phyloP scores from a whole-genome alignment of 2,113 vertebrate genomes.

The Protobothrops flavoviridis region DNA sequence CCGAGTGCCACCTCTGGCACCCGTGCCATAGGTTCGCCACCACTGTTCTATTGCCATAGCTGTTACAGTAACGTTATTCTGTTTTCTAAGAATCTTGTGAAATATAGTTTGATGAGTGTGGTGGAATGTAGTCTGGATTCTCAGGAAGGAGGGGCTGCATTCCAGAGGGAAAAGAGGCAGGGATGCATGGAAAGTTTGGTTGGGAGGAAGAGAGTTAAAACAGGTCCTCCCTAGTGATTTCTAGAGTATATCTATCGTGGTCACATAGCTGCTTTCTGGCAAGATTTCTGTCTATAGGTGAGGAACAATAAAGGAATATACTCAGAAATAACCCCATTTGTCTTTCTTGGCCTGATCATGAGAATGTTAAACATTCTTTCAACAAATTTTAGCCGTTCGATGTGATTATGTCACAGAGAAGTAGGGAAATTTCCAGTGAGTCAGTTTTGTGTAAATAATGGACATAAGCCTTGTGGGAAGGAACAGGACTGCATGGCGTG shows the following conservation, averaged over 20 bases:
- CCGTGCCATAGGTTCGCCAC: no score
- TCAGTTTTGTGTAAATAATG: background rate
- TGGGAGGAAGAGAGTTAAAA: background rate
- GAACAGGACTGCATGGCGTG: background rate
- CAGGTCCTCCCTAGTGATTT: background rate
- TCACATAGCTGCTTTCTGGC: background rate
- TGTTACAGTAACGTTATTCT: background rate
- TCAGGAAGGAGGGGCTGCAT: background rate
- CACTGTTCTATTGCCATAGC: background rate
- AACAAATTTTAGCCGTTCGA: background rate
- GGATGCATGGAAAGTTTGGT: background rate
- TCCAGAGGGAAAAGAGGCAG: background rate
- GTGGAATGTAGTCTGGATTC: background rate
- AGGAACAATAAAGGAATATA: background rate
- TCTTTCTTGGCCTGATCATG: background rate
- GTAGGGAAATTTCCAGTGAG: background rate
- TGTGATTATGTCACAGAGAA: background rate
- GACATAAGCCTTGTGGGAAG: background rate
- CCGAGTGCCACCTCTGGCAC: no score
- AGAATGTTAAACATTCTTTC: background rate
- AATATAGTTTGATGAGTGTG: background rate
- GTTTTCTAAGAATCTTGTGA: background rate
- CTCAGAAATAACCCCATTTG: background rate
- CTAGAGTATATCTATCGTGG: background rate
- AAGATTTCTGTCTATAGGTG: background rate